A percentile compares a stretch with the other conserved stretches of the same genome.
Evolutionary conservation across 2,797 vertebrate species (phyloP).

Genomic region (Lerista edwardsae): DNA sequence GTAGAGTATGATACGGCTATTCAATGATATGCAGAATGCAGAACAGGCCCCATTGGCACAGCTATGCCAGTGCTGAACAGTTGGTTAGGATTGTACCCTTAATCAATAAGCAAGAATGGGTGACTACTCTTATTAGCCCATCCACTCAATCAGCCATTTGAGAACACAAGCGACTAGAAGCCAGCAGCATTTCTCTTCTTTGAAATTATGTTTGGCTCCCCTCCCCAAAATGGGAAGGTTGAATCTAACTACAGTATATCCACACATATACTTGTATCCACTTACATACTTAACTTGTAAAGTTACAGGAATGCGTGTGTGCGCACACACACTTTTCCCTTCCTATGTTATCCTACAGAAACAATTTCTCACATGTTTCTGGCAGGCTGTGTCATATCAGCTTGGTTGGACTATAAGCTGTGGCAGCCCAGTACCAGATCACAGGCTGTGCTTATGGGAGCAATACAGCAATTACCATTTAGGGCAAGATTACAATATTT

Average conservation of each 20-base stretch:
- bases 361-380: neutral
- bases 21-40: conserved; percentile 2
- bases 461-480: neutral
- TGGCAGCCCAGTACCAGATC: neutral
- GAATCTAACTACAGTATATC: neutral
- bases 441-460: neutral
- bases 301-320: neutral
- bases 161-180: neutral
- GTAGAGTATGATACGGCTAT: conserved; percentile 7
- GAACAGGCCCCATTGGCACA: too few relatives aligned
- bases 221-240: neutral
- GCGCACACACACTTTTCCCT: neutral
- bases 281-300: too few relatives aligned
- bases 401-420: neutral
- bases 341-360: neutral
- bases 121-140: neutral
- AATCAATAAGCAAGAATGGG: neutral
- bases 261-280: too few relatives aligned
- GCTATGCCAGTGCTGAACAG: too few relatives aligned
- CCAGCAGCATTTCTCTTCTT: neutral
- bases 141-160: neutral
- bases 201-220: neutral
- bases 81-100: too few relatives aligned
- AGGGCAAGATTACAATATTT: neutral
- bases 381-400: neutral